Evolutionary conservation across 2,888 invertebrate genomes (phyloP).

Genomic region (Sphaeridia pumilis): DNA sequence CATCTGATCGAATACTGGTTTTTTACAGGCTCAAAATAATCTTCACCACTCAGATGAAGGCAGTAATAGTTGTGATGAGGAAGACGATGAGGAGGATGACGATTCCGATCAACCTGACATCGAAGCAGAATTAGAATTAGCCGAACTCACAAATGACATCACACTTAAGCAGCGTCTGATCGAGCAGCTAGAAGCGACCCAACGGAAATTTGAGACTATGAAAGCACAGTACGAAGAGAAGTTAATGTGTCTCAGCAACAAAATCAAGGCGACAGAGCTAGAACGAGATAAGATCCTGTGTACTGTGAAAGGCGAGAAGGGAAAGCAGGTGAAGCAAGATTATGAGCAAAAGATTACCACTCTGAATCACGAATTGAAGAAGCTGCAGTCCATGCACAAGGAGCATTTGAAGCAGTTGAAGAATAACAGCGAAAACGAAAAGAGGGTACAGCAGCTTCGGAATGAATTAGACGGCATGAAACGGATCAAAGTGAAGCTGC

Average conservation of each 20-base stretch:
- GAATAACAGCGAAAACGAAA: slow-evolving; percentile 62
- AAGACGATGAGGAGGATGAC: slow-evolving; percentile 38
- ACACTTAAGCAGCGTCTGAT: slow-evolving; percentile 88
- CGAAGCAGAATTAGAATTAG: slow-evolving; percentile 60
- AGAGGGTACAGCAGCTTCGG: slow-evolving; percentile 57
- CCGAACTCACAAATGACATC: slow-evolving; percentile 82
- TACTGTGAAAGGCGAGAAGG: slow-evolving; percentile 37
- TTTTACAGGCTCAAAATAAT: neutral
- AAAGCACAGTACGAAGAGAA: slow-evolving; percentile 87
- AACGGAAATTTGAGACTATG: slow-evolving; percentile 71
- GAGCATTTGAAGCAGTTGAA: slow-evolving; percentile 76
- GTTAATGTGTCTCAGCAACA: slow-evolving; percentile 64
- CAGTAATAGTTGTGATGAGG: slow-evolving; percentile 24
- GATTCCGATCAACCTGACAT: slow-evolving; percentile 34
- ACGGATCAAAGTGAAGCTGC: slow-evolving; percentile 67
- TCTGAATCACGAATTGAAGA: slow-evolving; percentile 75
- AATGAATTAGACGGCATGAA: slow-evolving; percentile 71
- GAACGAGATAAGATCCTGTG: slow-evolving; percentile 58
- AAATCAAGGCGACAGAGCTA: slow-evolving; percentile 75
- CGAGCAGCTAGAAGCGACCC: slow-evolving; percentile 81
- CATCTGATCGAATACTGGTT: no score
- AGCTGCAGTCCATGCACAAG: slow-evolving; percentile 71
- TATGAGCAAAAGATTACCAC: slow-evolving; percentile 72
- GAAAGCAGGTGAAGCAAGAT: slow-evolving; percentile 71
- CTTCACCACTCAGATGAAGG: slow-evolving; percentile 38